phyloP scores from a whole-genome alignment of 2,113 vertebrate species.

The Scartelaos histophorus region DNA sequence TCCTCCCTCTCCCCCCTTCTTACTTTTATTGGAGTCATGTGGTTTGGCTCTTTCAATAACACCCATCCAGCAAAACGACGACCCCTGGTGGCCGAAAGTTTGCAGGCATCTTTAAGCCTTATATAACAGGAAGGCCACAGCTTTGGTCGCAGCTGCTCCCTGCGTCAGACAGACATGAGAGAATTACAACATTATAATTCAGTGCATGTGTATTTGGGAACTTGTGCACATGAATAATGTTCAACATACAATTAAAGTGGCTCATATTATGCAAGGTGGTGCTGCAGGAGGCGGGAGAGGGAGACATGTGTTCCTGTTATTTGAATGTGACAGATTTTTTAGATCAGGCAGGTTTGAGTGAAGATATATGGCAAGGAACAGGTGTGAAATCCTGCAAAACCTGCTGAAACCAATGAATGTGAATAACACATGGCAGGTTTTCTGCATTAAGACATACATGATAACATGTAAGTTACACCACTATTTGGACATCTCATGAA shows the following conservation, averaged over 20 bases:
- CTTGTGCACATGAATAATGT: constrained; percentile 44
- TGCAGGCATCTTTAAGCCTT: constrained; percentile 25
- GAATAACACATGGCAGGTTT: neutral
- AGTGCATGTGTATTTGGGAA: constrained; percentile 40
- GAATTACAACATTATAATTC: constrained; percentile 59
- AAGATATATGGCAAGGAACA: neutral
- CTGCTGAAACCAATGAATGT: constrained; percentile 13
- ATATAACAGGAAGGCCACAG: constrained; percentile 23
- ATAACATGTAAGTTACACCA: neutral
- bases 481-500: neutral
- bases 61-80: constrained; percentile 38
- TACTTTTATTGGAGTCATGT: constrained; percentile 47
- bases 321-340: constrained; percentile 4
- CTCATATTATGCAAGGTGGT: constrained; percentile 42
- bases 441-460: neutral
- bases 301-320: neutral
- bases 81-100: constrained; percentile 41
- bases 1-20: neutral
- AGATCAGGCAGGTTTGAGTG: neutral
- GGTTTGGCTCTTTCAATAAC: constrained; percentile 33
- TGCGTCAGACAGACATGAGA: constrained; percentile 43
- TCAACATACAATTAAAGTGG: constrained; percentile 31
- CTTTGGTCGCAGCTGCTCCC: constrained; percentile 34
- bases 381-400: constrained; percentile 9
- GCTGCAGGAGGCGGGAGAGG: neutral